These are phyloP conservation scores for Plodia interpunctella DNA, from an alignment of 1,140 invertebrate genomes.

Conservation along the genomic window DNA sequence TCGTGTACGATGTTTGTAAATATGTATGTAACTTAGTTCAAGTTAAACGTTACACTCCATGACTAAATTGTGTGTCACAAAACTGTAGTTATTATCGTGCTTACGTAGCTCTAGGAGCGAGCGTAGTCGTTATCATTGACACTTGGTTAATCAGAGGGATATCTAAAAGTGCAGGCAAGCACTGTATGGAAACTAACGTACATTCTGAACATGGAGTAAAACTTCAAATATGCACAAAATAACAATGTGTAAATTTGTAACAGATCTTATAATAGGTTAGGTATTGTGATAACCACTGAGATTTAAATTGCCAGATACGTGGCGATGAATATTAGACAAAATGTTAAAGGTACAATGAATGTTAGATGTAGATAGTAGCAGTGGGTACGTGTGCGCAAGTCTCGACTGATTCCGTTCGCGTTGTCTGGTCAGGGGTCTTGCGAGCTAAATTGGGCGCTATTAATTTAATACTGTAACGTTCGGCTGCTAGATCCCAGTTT, in stretches of 20 bases:
- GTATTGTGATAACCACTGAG: conserved; percentile 73
- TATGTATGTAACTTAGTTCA: conserved; percentile 61
- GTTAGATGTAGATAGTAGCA: conserved; percentile 47
- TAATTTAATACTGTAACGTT: background rate
- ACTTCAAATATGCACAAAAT: conserved; percentile 56
- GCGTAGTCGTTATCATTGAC: conserved; percentile 6
- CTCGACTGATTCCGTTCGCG: conserved; percentile 43
- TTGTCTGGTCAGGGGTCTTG: conserved; percentile 27
- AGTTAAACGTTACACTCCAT: conserved; percentile 52
- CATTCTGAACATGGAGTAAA: conserved; percentile 26
- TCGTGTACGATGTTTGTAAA: conserved; percentile 69
- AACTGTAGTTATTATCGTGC: conserved; percentile 16
- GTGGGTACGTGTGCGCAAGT: conserved; percentile 49
- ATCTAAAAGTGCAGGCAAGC: background rate
- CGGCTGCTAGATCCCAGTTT: background rate
- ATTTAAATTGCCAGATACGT: conserved; percentile 56
- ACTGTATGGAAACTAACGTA: background rate
- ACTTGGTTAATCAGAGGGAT: background rate
- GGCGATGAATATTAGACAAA: conserved; percentile 50
- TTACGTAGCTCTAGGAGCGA: conserved; percentile 9
- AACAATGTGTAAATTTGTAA: conserved; percentile 55
- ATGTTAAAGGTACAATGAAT: conserved; percentile 65
- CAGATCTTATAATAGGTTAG: conserved; percentile 69
- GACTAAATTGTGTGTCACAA: conserved; percentile 48
- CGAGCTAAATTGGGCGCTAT: background rate